Evolutionary conservation across 2,113 vertebrate genomes (phyloP), one percentile per base, ranked within the genome.

Genomic region (Ctenodactylus gundi): DNA sequence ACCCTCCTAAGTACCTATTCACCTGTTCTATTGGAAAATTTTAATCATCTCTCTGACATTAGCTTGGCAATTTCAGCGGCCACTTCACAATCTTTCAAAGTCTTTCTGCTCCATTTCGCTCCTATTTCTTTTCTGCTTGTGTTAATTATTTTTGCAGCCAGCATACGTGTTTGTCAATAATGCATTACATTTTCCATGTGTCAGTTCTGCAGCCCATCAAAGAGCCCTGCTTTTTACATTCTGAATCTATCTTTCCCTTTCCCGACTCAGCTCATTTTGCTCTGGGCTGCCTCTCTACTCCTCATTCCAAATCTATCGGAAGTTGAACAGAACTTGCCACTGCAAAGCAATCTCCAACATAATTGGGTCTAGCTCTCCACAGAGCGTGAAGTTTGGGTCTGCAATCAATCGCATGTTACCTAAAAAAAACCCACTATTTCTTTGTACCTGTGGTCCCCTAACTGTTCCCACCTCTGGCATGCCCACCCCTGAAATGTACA

Each of bases 61-160:
- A 76, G 88, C 90, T 97, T 31, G 94, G 95, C 95, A 97, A 68
- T 93, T 95, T 97, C 85, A 96, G 93, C 44, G 86, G 34, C 93
- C 87, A 85, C 93, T 97, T 84, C 83, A 44, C 91, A 92, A 39
- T 95, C 93, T 94, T 92, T 95, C 90, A 95, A 97, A 97, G 70
- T 97, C 85, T 97, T 76, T 95, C 96, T 97, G 92, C 72, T 91
- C 67, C 68, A 85, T 96, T 97, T 96, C 92, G 95, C 60, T 98
- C 93, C 92, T 94, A 34, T 96, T 97, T 97, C 29, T 92, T 97
- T 94, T 96, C 80, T 96, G 85, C 96, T 93, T 36, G n/a, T 94
- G 85, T 89, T 97, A 97, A 94, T 96, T 98, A 97, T 95, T 97
- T 97, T 97, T 95, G 93, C 68, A 94, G 97, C 92, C 97, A 93